Evolutionary conservation across 2,888 invertebrate species (phyloP).

Genomic region (Gasteruption jaculator): DNA sequence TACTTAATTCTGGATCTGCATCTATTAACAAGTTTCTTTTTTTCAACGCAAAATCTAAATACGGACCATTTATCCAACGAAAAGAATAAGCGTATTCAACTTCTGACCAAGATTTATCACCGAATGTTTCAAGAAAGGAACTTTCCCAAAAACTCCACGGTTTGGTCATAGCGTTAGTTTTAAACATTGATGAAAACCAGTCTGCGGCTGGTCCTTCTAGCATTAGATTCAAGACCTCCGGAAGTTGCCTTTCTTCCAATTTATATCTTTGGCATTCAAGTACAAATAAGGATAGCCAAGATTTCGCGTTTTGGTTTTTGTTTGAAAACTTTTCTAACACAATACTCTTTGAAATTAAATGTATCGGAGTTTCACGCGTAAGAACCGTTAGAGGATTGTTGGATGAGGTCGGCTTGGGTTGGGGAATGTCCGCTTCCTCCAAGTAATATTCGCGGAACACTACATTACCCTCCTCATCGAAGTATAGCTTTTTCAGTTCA

Average conservation of each 20-base stretch:
- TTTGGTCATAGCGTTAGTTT: too few relatives aligned
- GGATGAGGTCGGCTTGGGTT: conserved; percentile 2
- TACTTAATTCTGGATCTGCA: too few relatives aligned
- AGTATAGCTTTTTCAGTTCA: too few relatives aligned
- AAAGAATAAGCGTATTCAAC: conserved; percentile 19
- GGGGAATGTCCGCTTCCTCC: too few relatives aligned
- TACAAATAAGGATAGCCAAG: conserved; percentile 16
- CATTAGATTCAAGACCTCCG: conserved; percentile 16
- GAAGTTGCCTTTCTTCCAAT: conserved; percentile 12
- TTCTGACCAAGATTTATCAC: conserved; percentile 16
- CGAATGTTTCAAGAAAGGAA: conserved; percentile 15
- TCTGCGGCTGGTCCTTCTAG: conserved; percentile 18
- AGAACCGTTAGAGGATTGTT: background rate
- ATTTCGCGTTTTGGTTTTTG: conserved; percentile 18
- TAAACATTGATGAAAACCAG: too few relatives aligned
- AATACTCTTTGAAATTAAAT: conserved; percentile 10
- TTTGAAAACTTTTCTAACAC: conserved; percentile 18
- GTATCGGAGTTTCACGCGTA: conserved; percentile 4
- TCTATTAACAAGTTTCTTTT: too few relatives aligned
- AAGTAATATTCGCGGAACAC: too few relatives aligned
- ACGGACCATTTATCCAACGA: too few relatives aligned
- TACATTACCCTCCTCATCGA: too few relatives aligned
- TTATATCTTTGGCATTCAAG: conserved; percentile 17
- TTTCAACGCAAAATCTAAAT: too few relatives aligned
- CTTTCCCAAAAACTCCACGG: too few relatives aligned